Evolutionary conservation across 2,888 invertebrate species (phyloP), one percentile per base, ranked within the genome.

Genomic region (Hyles lineata): DNA sequence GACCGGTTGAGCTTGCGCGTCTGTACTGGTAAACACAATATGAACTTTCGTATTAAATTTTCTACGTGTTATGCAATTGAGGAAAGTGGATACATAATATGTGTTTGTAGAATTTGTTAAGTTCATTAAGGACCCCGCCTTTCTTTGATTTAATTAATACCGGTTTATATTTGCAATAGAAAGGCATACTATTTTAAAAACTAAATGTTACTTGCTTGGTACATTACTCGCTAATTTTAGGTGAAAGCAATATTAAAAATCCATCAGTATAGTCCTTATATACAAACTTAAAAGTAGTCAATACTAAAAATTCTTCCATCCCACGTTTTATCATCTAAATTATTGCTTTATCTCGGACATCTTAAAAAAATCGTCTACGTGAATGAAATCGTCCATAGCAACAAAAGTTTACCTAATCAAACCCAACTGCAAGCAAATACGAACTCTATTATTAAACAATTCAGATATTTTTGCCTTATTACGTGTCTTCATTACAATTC

Each of bases 1-100:
- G 81, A 85, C 86, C 85, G 84, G 86, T 84, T 75, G 76, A 84
- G 84, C 84, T 85, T 84, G 74, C 77, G 72, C 72, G 73, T 72
- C 77, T 73, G 76, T 78, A 80, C 79, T 77, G 76, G 74, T 74
- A 69, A 76, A 75, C 75, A 78, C 74, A 75, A 75, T 55, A 55
- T 63, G 43, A 70, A 70, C 58, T 59, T 59, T 25, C 23, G 43
- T 55, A 70, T 67, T 23, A 50, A 67, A 50, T 72, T 55, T 63
- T 58, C 29, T 67, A 67, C 61, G 25, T 29, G 32, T 32, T 55
- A 55, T n/a, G 55, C n/a, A 55, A 55, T 55, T 55, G n/a, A 55
- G 55, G n/a, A n/a, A 55, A n/a, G 5, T 55, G 52, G 0, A n/a
- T 17, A 55, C 7, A 19, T 55, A 55, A 19, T 55, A 55, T 55